These are phyloP conservation scores for Anarrhichthys ocellatus DNA, from an alignment of 2,113 vertebrate species.

Conservation along the genomic window DNA sequence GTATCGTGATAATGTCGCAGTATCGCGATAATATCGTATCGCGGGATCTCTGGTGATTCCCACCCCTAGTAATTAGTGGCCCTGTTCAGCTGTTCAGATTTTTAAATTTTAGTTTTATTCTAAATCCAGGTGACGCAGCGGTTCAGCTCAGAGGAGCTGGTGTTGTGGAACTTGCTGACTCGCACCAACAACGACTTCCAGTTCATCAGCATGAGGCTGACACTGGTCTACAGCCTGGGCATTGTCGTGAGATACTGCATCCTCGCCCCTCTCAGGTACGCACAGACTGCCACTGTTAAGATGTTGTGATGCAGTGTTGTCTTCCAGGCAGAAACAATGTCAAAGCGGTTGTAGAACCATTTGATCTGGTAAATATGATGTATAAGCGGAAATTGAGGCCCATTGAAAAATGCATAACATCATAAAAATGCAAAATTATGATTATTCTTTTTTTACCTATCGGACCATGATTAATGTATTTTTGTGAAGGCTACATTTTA, in stretches of 20 bases:
- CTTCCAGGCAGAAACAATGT: not conserved
- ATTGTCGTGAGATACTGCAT: constrained; percentile 92
- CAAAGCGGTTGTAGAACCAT: not conserved
- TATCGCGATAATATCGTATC: too few species aligned
- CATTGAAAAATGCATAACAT: not conserved
- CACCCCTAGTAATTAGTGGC: too few species aligned
- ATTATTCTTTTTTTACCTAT: not conserved
- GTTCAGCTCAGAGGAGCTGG: constrained; percentile 95
- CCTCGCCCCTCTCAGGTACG: constrained; percentile 94
- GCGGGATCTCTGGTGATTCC: too few species aligned
- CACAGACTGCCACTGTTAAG: constrained; percentile 75
- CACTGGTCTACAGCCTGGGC: constrained; percentile 90
- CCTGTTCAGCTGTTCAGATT: not conserved
- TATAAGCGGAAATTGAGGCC: not conserved
- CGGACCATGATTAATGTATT: not conserved
- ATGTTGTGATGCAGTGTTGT: not conserved
- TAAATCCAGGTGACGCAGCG: constrained; percentile 89
- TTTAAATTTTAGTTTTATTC: not conserved
- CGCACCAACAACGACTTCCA: constrained; percentile 95
- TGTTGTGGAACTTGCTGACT: constrained; percentile 97
- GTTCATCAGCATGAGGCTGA: constrained; percentile 91
- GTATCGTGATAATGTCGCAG: too few species aligned
- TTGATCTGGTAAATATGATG: not conserved
- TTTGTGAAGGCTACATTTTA: not conserved
- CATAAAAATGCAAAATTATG: not conserved